Base-by-base conservation (phyloP, 1,140 invertebrate genomes). In the Drosophila subpulchrella region DNA sequence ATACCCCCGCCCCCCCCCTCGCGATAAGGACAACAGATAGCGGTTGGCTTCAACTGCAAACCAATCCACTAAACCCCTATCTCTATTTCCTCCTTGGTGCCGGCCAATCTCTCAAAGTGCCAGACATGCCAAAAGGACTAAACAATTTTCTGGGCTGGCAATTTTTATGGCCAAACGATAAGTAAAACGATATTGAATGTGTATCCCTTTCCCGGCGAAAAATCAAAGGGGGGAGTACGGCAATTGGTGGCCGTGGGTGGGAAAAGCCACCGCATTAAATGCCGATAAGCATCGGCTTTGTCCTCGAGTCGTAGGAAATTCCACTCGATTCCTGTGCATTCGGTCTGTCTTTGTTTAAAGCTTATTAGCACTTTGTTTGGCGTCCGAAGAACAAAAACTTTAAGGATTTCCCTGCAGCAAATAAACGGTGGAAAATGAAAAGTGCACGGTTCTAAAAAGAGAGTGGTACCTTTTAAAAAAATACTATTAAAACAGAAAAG, bases 61-160 rank as follows among this genome's bases (percentile, higher is more conserved):
- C 55, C 62, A 77, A 76, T 68, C 55, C 61, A 60, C 78, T 75
- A 62, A 42, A 59, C 55, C 46, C 66, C 44, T 65, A 53, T 57
- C 65, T 70, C 53, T 32, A 36, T 27, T 17, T 55, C 39, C 63
- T 39, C 41, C 48, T 47, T 20, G 6, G 34, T 36, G 39, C 61
- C 60, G 71, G 81, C 78, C 84, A 88, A 88, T 88, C 84, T 88
- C 80, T 88, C 84, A 88, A 88, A 88, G 84, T 88, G 84, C 76
- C 84, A 86, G 82, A 86, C 82, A 83, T 72, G 83, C 80, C 76
- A 88, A 88, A 81, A 89, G 84, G 84, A 88, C 84, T 88, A 88
- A 88, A 88, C 84, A 88, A 88, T 88, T 88, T 88, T 88, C 84
- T 89, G 84, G 78, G 85, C 81, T 88, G 80, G 84, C 84, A 89